Evolutionary conservation across 2,113 vertebrate genomes (phyloP), one percentile per base, ranked within the genome.

Genomic region (Arothron firmamentum): DNA sequence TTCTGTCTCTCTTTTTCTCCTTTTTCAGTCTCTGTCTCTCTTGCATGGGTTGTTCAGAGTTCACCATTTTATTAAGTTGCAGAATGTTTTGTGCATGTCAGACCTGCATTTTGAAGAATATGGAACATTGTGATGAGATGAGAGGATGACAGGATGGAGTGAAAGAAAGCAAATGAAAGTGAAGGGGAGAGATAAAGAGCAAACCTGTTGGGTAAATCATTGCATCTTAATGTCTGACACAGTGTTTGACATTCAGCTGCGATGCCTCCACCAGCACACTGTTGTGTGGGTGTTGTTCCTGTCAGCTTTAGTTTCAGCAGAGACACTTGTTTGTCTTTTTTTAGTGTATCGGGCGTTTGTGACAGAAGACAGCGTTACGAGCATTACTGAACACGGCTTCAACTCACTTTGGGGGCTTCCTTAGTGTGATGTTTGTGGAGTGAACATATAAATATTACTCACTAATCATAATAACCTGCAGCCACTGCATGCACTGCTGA

Each of bases 251-350:
- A 82, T 83, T 73, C 75, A 79, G 56, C 76, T 83, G 75, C 64
- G 77, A 82, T 79, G 82, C 72, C 17, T 79, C 73, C 75, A 72
- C 78, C 82, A 65, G 71, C 59, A 54, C 11, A 23, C 59, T 69
- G 65, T 51, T 70, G 72, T 75, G 65, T 62, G 53, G 78, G 75
- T 78, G 82, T 62, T 76, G 58, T 66, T 63, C 60, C 70, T 75
- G 81, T 84, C 75, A 80, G 75, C 74, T 81, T 64, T 59, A 51
- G 57, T 80, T 83, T 68, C 75, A 70, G 57, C 46, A 45, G 43
- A 75, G 61, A 76, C 74, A 74, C 67, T 79, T 81, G 70, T 81
- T 88, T 81, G 66, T 88, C 74, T 81, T 69, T 77, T 85, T 70
- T 71, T 70, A 58, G 74, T 46, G 13, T 75, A 76, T 69, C 72